Conservation (phyloP, 2,113 vertebrate genomes). For the Phaethornis superciliosus region DNA sequence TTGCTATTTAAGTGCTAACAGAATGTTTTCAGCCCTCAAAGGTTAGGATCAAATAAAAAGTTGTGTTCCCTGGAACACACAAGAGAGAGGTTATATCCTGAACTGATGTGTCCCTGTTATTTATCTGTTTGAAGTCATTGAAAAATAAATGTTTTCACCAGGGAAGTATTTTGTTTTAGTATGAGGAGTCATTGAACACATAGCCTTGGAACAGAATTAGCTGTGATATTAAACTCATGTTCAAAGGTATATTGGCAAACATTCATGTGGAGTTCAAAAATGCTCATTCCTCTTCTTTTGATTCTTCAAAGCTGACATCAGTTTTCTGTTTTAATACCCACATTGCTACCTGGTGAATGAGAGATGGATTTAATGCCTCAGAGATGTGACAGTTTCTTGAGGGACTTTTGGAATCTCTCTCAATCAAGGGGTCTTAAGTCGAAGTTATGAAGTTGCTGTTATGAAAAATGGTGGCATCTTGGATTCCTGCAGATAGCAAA, state of each 20-base stretch:
- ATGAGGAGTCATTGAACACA: neutral
- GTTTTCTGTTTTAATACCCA: neutral
- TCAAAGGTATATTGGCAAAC: constrained; percentile 8
- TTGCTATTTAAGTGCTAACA: constrained; percentile 58
- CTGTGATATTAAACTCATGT: neutral
- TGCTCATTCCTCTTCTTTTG: neutral
- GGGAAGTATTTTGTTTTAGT: constrained; percentile 35
- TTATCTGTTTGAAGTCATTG: constrained; percentile 52
- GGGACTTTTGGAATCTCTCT: neutral
- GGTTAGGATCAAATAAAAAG: constrained; percentile 58
- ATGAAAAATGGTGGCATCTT: constrained; percentile 7
- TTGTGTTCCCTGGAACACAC: constrained; percentile 16
- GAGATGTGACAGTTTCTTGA: neutral
- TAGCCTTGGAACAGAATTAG: constrained; percentile 29
- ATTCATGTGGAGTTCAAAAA: neutral
- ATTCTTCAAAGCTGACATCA: neutral
- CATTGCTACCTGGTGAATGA: neutral
- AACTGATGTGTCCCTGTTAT: constrained; percentile 23
- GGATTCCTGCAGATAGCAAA: neutral
- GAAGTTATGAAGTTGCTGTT: neutral
- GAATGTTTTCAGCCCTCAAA: constrained; percentile 47
- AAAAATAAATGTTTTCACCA: constrained; percentile 32
- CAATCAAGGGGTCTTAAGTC: neutral
- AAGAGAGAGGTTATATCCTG: constrained; percentile 8
- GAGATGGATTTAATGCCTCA: neutral